These are phyloP conservation scores for Paramormyrops hopkinsi DNA, from an alignment of 2,797 vertebrate species.

Conservation along the genomic window DNA sequence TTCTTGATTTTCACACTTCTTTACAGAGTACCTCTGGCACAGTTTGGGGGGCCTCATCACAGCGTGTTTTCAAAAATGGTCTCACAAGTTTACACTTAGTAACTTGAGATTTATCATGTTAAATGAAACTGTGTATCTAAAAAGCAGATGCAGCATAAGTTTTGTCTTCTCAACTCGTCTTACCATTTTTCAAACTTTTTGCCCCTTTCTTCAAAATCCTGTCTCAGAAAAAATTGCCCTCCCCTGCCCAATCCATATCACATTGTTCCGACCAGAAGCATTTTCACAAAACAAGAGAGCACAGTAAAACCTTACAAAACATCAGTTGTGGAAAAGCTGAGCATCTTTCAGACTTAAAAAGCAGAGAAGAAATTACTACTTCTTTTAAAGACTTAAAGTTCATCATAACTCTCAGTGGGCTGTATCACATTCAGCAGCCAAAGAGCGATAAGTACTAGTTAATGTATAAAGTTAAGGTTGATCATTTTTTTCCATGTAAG, in stretches of 20 bases:
- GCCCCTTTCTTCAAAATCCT: neutral
- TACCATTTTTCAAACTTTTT: neutral
- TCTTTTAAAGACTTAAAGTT: neutral
- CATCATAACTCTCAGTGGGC: neutral
- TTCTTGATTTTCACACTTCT: neutral
- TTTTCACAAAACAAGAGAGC: neutral
- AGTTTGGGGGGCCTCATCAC: neutral
- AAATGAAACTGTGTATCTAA: neutral
- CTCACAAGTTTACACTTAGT: neutral
- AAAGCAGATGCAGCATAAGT: neutral
- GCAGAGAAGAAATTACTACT: neutral
- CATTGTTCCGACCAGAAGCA: neutral
- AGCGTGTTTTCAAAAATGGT: neutral
- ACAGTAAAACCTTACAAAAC: neutral
- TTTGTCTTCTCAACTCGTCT: neutral
- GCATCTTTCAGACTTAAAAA: neutral
- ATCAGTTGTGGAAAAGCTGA: neutral
- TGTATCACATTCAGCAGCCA: neutral
- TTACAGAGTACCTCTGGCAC: neutral
- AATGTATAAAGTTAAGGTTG: neutral
- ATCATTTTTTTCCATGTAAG: neutral
- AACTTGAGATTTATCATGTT: neutral
- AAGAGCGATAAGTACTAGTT: neutral
- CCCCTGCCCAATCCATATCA: neutral
- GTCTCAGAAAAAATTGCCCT: neutral